A percentile compares a stretch with the other conserved stretches of the same genome.
Evolutionary conservation across 2,113 vertebrate species (phyloP).

Genomic region (Sylvia atricapilla): DNA sequence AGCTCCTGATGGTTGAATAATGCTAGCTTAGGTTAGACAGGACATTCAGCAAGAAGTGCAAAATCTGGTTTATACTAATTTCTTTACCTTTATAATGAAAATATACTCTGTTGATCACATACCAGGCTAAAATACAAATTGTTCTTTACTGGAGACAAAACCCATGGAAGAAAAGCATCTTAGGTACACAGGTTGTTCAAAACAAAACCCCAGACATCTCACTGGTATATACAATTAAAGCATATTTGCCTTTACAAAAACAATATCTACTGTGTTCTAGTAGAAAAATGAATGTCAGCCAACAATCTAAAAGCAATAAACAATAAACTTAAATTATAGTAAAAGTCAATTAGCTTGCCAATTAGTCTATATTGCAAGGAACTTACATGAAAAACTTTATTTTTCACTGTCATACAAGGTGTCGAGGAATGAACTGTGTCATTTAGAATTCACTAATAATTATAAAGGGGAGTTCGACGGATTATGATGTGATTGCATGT

Average conservation of each 20-base stretch:
- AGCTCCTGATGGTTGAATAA: conserved; percentile 17
- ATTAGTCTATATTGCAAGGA: conserved; percentile 60
- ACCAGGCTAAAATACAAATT: conserved; percentile 1
- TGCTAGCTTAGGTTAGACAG: background rate
- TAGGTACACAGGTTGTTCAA: background rate
- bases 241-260: conserved; percentile 48
- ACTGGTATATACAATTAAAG: conserved; percentile 47
- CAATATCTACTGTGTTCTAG: background rate
- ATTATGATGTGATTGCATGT: conserved; percentile 62
- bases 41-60: background rate
- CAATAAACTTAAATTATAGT: conserved; percentile 60
- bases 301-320: conserved; percentile 55
- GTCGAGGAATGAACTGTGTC: conserved; percentile 48
- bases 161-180: background rate
- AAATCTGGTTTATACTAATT: conserved; percentile 12
- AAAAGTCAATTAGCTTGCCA: conserved; percentile 63
- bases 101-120: background rate
- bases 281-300: conserved; percentile 41
- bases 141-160: background rate
- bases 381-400: conserved; percentile 36
- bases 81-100: background rate
- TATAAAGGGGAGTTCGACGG: conserved; percentile 50
- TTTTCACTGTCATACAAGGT: conserved; percentile 56
- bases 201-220: background rate
- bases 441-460: conserved; percentile 69